phyloP scores from a whole-genome alignment of 2,113 vertebrate genomes.

The Eretmochelys imbricata region DNA sequence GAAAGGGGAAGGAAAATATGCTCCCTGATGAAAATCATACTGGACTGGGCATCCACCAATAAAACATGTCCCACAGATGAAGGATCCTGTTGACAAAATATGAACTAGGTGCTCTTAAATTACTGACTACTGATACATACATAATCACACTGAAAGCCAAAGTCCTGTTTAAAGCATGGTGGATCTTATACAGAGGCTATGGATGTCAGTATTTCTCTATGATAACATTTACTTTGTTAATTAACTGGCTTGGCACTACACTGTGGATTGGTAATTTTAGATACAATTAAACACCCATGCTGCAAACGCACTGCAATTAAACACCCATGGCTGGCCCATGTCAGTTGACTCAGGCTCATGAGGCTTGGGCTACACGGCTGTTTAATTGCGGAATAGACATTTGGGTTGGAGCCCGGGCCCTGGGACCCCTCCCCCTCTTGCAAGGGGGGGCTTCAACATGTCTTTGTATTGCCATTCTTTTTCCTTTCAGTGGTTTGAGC shows the following conservation, averaged over 20 bases:
- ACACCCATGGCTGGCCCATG: too few species aligned
- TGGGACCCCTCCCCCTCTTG: too few species aligned
- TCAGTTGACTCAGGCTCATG: too few species aligned
- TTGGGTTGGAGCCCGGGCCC: too few species aligned
- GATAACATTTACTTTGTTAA: slow-evolving; percentile 60
- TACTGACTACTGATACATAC: neutral
- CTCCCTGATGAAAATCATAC: neutral
- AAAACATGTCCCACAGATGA: neutral
- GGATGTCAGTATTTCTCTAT: slow-evolving; percentile 52
- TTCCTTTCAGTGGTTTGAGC: slow-evolving; percentile 52
- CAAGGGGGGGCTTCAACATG: neutral
- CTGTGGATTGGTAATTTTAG: neutral
- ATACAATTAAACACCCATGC: too few species aligned
- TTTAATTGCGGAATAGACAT: too few species aligned
- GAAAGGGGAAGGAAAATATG: neutral
- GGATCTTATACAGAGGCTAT: slow-evolving; percentile 30
- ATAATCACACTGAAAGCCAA: slow-evolving; percentile 23
- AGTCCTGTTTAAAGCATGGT: slow-evolving; percentile 33
- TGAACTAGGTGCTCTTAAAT: neutral
- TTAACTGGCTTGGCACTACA: slow-evolving; percentile 1
- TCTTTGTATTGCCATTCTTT: slow-evolving; percentile 38
- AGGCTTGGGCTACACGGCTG: too few species aligned
- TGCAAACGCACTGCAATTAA: too few species aligned
- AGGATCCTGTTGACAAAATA: slow-evolving; percentile 17
- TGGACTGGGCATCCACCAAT: neutral